phyloP scores from a whole-genome alignment of 2,113 vertebrate genomes.

The Tetraodon nigroviridis region DNA sequence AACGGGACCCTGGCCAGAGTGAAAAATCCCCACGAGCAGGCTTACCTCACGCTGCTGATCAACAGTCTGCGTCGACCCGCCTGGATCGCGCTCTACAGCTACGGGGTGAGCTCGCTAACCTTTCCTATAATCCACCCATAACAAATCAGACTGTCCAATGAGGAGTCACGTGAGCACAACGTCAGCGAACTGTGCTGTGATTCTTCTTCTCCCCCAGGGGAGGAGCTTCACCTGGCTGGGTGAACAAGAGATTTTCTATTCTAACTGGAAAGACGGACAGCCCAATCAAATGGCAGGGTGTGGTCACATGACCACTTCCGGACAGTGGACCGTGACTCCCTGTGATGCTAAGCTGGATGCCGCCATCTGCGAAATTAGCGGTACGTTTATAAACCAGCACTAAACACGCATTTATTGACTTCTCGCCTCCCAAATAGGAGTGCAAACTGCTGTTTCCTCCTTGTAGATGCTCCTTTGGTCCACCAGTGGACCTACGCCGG shows the following conservation, averaged over 20 bases:
- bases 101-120: conserved; percentile 75
- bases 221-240: conserved; percentile 84
- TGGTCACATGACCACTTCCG: conserved; percentile 81
- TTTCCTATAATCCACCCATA: not conserved
- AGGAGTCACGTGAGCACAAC: not conserved
- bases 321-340: conserved; percentile 80
- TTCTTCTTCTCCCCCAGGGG: conserved; percentile 49
- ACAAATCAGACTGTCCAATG: too few species aligned
- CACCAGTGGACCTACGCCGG: conserved; percentile 81
- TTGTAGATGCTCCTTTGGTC: conserved; percentile 46
- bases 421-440: not conserved
- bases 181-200: too few species aligned
- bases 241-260: conserved; percentile 77
- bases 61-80: conserved; percentile 76
- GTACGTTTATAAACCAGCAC: conserved; percentile 19
- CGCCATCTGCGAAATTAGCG: conserved; percentile 80
- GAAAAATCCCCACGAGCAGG: conserved; percentile 83
- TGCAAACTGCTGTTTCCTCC: not conserved
- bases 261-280: conserved; percentile 85
- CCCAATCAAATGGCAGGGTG: conserved; percentile 82
- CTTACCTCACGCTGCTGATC: conserved; percentile 85
- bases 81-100: conserved; percentile 87
- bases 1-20: conserved; percentile 82
- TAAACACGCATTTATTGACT: not conserved
- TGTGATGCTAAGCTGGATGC: conserved; percentile 85